phyloP scores from a whole-genome alignment of 2,797 vertebrate genomes.

The Sarcophilus harrisii region DNA sequence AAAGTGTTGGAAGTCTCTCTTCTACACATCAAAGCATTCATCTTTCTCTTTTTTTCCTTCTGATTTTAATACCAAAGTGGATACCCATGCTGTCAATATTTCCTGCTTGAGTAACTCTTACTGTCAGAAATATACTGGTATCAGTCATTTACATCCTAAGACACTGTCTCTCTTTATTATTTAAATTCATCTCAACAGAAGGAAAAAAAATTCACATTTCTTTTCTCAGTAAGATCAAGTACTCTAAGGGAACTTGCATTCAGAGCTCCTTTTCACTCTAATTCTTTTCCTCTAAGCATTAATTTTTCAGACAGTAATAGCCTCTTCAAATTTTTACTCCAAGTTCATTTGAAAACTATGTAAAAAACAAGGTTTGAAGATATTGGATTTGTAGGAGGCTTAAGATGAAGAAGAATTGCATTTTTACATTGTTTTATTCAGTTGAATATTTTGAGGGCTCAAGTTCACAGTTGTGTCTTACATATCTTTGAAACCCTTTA shows the following conservation, averaged over 20 bases:
- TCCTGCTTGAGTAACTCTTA: conserved; percentile 25
- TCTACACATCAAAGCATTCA: background rate
- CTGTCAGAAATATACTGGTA: conserved; percentile 45
- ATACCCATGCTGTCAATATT: conserved; percentile 36
- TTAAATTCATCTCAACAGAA: conserved; percentile 36
- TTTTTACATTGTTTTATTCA: conserved; percentile 38
- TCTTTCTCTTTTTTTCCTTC: background rate
- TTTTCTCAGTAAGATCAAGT: background rate
- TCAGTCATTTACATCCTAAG: conserved; percentile 50
- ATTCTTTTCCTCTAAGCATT: conserved; percentile 45
- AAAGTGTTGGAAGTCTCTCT: background rate
- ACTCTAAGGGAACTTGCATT: conserved; percentile 27
- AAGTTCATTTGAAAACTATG: conserved; percentile 30
- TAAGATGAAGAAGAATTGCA: conserved; percentile 35
- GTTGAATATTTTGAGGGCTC: background rate
- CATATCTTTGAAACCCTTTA: conserved; percentile 1
- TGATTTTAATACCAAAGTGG: conserved; percentile 53
- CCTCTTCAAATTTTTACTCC: conserved; percentile 8
- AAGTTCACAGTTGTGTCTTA: background rate
- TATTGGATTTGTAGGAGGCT: conserved; percentile 6
- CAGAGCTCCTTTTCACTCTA: conserved; percentile 3
- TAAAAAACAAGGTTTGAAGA: conserved; percentile 52
- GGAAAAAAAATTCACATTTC: conserved; percentile 19
- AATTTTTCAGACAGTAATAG: conserved; percentile 3
- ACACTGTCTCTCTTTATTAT: conserved; percentile 30